Evolutionary conservation across 1,140 invertebrate species (phyloP).

Genomic region (Ectropis grisescens): DNA sequence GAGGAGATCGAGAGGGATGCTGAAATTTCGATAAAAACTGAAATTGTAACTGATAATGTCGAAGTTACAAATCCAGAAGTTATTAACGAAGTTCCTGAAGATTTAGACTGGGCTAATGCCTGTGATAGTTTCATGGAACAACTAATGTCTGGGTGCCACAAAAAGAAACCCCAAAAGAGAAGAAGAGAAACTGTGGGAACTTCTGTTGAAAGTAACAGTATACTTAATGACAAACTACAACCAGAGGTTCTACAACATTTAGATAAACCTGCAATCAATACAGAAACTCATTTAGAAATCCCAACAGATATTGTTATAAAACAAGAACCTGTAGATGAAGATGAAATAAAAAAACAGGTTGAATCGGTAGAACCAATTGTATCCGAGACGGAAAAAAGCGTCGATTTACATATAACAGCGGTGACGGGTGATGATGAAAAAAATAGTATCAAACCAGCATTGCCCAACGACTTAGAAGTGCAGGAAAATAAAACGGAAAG

Average conservation of each 20-base stretch:
- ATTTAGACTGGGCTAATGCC: conserved; percentile 74
- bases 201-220: too few species aligned
- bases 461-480: too few species aligned
- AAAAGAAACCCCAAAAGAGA: conserved; percentile 68
- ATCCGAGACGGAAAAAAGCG: too few species aligned
- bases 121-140: conserved; percentile 82
- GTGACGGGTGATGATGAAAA: too few species aligned
- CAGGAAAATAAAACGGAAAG: too few species aligned
- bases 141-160: conserved; percentile 71
- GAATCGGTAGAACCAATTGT: too few species aligned
- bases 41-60: conserved; percentile 33
- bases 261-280: too few species aligned
- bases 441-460: too few species aligned
- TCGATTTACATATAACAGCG: too few species aligned
- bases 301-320: conserved; percentile 30
- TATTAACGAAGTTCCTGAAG: conserved; percentile 25
- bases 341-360: conserved; percentile 28
- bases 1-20: conserved; percentile 62
- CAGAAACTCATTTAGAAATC: not conserved
- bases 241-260: conserved; percentile 23
- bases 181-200: too few species aligned
- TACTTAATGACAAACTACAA: conserved; percentile 28
- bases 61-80: conserved; percentile 21
- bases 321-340: conserved; percentile 50
- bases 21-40: conserved; percentile 45